Percentiles rank a stretch among this genome's conserved stretches.
These are phyloP conservation scores for Pangasius mekongensis DNA, from an alignment of 2,797 vertebrate species.

Conservation along the genomic window DNA sequence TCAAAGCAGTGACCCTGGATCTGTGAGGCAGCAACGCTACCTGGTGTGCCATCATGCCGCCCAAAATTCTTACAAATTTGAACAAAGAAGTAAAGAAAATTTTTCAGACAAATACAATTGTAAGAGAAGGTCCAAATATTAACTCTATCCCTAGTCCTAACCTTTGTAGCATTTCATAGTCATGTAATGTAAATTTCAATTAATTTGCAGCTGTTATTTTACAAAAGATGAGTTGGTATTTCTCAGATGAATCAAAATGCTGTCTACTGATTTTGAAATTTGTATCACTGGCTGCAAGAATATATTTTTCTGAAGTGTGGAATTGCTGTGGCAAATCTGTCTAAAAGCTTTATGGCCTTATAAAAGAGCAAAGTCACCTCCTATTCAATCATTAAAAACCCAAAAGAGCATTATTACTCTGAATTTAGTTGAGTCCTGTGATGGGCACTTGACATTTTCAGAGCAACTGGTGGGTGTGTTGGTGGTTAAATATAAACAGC, in stretches of 20 bases:
- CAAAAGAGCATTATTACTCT: conserved; percentile 57
- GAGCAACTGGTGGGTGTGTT: conserved; percentile 65
- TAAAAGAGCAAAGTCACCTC: conserved; percentile 39
- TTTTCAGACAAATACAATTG: background rate
- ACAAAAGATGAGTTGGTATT: background rate
- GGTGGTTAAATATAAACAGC: conserved; percentile 74
- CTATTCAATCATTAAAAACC: conserved; percentile 60
- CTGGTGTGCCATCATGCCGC: background rate
- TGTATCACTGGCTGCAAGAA: background rate
- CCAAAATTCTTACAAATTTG: background rate
- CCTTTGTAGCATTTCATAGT: background rate
- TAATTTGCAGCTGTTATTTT: background rate
- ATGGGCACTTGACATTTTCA: conserved; percentile 71
- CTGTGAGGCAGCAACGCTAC: background rate
- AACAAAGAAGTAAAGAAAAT: background rate
- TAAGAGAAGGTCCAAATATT: background rate
- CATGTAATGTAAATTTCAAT: background rate
- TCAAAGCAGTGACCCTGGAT: background rate
- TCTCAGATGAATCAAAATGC: background rate
- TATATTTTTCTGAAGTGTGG: background rate
- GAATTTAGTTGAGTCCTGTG: conserved; percentile 63
- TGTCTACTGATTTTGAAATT: background rate
- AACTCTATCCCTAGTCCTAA: background rate
- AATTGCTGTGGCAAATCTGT: conserved; percentile 1
- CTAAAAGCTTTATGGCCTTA: conserved; percentile 17